Evolutionary conservation across 2,113 vertebrate species (phyloP), one percentile per base, ranked within the genome.

Genomic region (Etheostoma spectabile): DNA sequence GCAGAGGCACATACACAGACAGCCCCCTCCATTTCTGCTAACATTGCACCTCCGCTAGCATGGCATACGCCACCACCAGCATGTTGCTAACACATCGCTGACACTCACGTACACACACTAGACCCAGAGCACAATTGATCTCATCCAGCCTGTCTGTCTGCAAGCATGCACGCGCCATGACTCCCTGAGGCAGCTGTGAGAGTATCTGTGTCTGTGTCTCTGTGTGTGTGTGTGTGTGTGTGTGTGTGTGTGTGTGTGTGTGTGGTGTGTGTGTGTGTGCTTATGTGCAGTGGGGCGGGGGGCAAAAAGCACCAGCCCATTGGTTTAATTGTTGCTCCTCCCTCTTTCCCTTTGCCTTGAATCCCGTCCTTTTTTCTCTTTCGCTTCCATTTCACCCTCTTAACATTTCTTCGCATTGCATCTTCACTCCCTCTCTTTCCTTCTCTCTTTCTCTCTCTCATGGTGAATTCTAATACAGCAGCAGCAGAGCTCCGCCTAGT

Each of bases 291-390:
- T 69, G 67, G 85, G 82, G 79, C 48, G 86, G 82, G 66, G 77
- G 85, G 52, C 38, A 72, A 84, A 91, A 85, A 86, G 89, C 90
- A 86, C 79, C 82, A 87, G 85, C 82, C 89, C 76, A 87, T 89
- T 84, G 72, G 76, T 90, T 88, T 91, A 91, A 91, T 85, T 92
- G 88, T 91, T 6, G 80, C 91, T 89, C 86, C 91, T 87, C 89
- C 87, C 81, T 84, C 77, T 80, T 88, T 85, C 45, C 45, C 79
- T 71, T 90, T 42, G 69, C 84, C 89, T 92, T 64, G 57, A 83
- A 89, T 87, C 77, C 72, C 81, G 74, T 89, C 80, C 77, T 68
- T 77, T 85, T 73, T 74, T 77, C 85, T 68, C 30, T 82, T 66
- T 63, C 33, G 46, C 80, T 79, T 87, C 69, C 86, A 83, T 86